Evolutionary conservation across 92 coral and sea anemone species (phyloP), one percentile per base, ranked within the genome.

Genomic region (Chrysogorgia sp.): DNA sequence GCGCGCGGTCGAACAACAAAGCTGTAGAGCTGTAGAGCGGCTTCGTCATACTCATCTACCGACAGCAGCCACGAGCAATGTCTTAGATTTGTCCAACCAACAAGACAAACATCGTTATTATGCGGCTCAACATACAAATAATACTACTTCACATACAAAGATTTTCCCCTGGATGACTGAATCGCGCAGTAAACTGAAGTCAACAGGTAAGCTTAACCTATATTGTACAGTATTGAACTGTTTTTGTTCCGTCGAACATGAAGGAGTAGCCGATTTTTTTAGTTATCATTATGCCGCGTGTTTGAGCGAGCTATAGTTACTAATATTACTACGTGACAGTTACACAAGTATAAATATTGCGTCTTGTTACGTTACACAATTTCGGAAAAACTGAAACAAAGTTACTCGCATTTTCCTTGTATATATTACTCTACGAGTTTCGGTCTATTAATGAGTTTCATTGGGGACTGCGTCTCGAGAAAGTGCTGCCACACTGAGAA

Each of bases 101-200:
- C 35, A 28, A 17, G 25, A 47, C 34, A 48, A 45, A 37, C 40
- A 48, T 20, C 10, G 33, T 23, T 40, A 71, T 14, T 20, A 52
- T 52, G 65, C 17, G 7, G 79, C 6, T 72, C 40, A 26, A 23
- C n/a, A n/a, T n/a, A n/a, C n/a, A n/a, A 72, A 33, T 17, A 56
- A 56, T 28, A 72, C 64, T 22, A 56, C 65, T 30, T 14, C 79
- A 33, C 53, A 33, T 28, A 23, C 43, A 34, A 72, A 72, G 79
- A 55, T 72, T 26, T 72, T 72, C 65, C 99, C 99, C 7, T 96
- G 99, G 99, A 96, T 96, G 99, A 92, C 83, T n/a, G 96, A 91
- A 72, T 91, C 87, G 49, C 90, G 99, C 50, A 69, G 87, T 21
- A 96, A 92, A 87, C 89, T 91, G 90, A 96, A 53, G 88, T 41